phyloP scores from a whole-genome alignment of 92 coral and sea anemone species.

The Micromussa lordhowensis region DNA sequence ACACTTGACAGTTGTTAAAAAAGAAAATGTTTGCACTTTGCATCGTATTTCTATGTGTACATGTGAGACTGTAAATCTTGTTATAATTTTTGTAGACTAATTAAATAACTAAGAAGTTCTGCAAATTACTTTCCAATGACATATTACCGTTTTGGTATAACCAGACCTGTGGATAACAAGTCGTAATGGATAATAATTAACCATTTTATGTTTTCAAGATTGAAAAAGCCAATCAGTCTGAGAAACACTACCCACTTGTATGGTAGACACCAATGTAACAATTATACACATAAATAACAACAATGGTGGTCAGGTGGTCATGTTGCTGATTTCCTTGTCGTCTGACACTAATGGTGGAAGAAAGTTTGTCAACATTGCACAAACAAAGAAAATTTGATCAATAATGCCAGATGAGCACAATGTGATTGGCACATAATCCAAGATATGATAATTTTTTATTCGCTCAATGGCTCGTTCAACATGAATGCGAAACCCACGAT shows the following conservation, averaged over 20 bases:
- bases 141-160: conserved; percentile 30
- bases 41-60: too few relatives aligned
- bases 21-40: conserved; percentile 25
- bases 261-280: conserved; percentile 37
- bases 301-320: too few relatives aligned
- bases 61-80: conserved; percentile 38
- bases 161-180: conserved; percentile 34
- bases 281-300: conserved; percentile 39
- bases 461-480: conserved; percentile 63
- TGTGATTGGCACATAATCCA: too few relatives aligned
- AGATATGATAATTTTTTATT: conserved; percentile 54
- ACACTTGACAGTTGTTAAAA: conserved; percentile 24
- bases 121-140: conserved; percentile 34
- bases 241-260: conserved; percentile 46
- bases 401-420: too few relatives aligned
- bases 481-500: conserved; percentile 53
- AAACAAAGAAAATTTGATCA: too few relatives aligned
- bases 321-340: too few relatives aligned
- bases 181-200: conserved; percentile 27
- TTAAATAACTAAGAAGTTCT: conserved; percentile 36
- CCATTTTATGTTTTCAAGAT: conserved; percentile 20
- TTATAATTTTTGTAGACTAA: conserved; percentile 15
- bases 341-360: too few relatives aligned
- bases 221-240: conserved; percentile 45
- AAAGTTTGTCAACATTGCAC: too few relatives aligned